phyloP scores from a whole-genome alignment of 2,113 vertebrate species.

The Cyprinodon tularosa region DNA sequence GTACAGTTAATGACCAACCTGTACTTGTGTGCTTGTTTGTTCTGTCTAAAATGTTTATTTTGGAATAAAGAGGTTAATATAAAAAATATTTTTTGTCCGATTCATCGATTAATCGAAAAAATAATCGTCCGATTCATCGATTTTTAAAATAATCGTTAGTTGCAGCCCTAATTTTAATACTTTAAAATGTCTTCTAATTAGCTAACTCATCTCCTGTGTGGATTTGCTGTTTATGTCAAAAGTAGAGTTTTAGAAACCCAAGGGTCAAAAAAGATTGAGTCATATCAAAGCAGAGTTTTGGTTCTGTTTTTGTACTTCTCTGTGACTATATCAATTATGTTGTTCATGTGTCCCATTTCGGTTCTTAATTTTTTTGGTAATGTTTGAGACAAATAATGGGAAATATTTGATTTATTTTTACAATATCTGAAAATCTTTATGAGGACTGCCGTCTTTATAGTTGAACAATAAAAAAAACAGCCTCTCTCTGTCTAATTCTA shows the following conservation, averaged over 20 bases:
- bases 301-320: conserved; percentile 12
- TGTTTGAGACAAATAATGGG: not conserved
- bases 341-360: conserved; percentile 6
- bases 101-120: too few relatives aligned
- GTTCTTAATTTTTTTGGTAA: not conserved
- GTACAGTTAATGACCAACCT: too few relatives aligned
- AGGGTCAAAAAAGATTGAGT: conserved; percentile 21
- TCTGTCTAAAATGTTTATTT: too few relatives aligned
- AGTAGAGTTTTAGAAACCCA: conserved; percentile 30
- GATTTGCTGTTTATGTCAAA: conserved; percentile 52
- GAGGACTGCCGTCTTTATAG: not conserved
- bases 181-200: conserved; percentile 55
- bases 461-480: too few relatives aligned
- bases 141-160: too few relatives aligned
- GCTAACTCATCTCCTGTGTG: conserved; percentile 26
- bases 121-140: too few relatives aligned
- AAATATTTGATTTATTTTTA: not conserved
- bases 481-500: too few relatives aligned
- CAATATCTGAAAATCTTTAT: not conserved
- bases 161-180: too few relatives aligned
- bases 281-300: conserved; percentile 37
- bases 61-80: too few relatives aligned
- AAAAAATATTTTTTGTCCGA: too few relatives aligned
- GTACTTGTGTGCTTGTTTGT: too few relatives aligned
- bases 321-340: conserved; percentile 5